Evolutionary conservation across 2,888 invertebrate species (phyloP).

Genomic region (Pterostichus niger): DNA sequence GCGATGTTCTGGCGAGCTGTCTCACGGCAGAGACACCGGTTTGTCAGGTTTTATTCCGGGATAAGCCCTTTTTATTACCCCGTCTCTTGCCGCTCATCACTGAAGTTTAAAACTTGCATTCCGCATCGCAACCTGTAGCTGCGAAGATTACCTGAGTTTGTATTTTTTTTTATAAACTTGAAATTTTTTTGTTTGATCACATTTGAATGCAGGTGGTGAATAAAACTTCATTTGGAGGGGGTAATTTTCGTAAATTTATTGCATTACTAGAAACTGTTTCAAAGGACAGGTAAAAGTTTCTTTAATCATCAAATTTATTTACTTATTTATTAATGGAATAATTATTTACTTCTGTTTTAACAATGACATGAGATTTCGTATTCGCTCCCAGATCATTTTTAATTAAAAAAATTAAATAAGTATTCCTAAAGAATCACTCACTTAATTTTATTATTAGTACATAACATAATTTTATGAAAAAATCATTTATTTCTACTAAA

Average conservation of each 20-base stretch:
- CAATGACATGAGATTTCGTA: too few species aligned
- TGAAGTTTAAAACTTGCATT: conserved; percentile 43
- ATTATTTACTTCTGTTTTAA: too few species aligned
- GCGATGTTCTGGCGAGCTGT: not conserved
- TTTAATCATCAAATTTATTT: too few species aligned
- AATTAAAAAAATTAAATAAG: too few species aligned
- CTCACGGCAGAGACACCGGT: conserved; percentile 63
- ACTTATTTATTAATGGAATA: too few species aligned
- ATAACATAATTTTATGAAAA: too few species aligned
- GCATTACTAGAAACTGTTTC: not conserved
- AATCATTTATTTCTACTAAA: too few species aligned
- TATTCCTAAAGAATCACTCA: too few species aligned
- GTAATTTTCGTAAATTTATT: conserved; percentile 41
- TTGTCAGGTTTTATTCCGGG: conserved; percentile 65
- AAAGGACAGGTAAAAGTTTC: not conserved
- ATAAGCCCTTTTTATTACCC: conserved; percentile 63
- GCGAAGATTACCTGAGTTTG: conserved; percentile 42
- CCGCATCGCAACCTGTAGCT: conserved; percentile 61
- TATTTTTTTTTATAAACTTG: conserved; percentile 36
- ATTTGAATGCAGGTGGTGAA: conserved; percentile 51
- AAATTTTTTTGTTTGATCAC: conserved; percentile 42
- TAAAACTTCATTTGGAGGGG: conserved; percentile 46
- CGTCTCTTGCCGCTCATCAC: conserved; percentile 36
- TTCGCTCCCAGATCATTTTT: too few species aligned
- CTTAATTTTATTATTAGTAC: too few species aligned